Conservation (phyloP, 2,888 invertebrate genomes). For the Hydroisotoma schaefferi region DNA sequence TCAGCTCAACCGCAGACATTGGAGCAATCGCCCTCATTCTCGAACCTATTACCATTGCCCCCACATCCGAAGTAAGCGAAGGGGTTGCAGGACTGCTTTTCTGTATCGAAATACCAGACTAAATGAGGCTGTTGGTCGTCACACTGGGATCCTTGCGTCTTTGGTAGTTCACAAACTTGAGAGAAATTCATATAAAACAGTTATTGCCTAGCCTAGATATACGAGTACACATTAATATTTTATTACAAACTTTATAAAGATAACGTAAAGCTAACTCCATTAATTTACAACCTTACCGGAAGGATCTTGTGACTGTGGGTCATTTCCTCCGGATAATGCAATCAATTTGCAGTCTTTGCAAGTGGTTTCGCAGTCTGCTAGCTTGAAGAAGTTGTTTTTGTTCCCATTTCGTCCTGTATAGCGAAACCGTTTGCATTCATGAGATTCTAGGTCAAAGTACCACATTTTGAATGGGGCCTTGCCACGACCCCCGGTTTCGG, state of each 20-base stretch:
- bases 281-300: background rate
- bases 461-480: conserved; percentile 35
- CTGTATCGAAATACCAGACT: conserved; percentile 16
- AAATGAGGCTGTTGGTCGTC: conserved; percentile 3
- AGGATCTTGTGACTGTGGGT: no score
- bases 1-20: conserved; percentile 15
- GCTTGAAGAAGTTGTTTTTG: conserved; percentile 21
- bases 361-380: conserved; percentile 21
- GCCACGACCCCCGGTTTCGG: conserved; percentile 20
- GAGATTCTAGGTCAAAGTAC: conserved; percentile 22
- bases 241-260: no score
- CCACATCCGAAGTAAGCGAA: conserved; percentile 28
- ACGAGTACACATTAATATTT: no score
- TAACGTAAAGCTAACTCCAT: no score
- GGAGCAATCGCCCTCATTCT: conserved; percentile 7
- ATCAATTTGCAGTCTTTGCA: conserved; percentile 6
- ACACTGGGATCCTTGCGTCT: background rate
- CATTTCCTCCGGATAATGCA: background rate
- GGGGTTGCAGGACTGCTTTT: conserved; percentile 11
- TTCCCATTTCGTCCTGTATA: conserved; percentile 35
- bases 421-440: conserved; percentile 25
- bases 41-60: conserved; percentile 27
- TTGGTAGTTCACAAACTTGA: background rate
- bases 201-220: no score
- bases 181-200: background rate